Conservation (phyloP, 1,140 invertebrate genomes). For the Vanessa atalanta region DNA sequence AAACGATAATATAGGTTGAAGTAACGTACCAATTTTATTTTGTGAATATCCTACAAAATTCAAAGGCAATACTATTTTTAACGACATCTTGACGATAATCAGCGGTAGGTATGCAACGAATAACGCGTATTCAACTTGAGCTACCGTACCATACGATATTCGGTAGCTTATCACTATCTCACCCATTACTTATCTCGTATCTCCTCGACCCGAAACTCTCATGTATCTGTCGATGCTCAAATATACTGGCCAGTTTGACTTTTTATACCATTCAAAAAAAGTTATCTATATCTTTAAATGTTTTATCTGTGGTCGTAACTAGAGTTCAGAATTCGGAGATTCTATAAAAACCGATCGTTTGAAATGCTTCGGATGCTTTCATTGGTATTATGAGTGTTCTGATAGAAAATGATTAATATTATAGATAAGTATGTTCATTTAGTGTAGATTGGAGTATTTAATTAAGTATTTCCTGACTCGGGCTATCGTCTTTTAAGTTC, state of each 20-base stretch:
- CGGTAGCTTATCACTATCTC: slow-evolving; percentile 61
- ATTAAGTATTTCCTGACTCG: slow-evolving; percentile 4
- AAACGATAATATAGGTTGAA: no score
- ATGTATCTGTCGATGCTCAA: slow-evolving; percentile 67
- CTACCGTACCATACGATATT: slow-evolving; percentile 66
- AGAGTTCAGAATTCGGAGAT: slow-evolving; percentile 58
- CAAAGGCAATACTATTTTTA: slow-evolving; percentile 6
- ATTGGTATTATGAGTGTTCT: slow-evolving; percentile 23
- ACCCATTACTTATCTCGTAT: slow-evolving; percentile 72
- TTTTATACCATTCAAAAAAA: slow-evolving; percentile 59
- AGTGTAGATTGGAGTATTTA: slow-evolving; percentile 4
- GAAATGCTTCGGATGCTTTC: slow-evolving; percentile 47
- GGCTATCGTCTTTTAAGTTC: not conserved
- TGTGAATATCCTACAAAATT: not conserved
- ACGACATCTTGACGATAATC: slow-evolving; percentile 30
- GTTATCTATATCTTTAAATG: slow-evolving; percentile 27
- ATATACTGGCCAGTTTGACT: slow-evolving; percentile 56
- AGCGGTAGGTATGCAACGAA: slow-evolving; percentile 26
- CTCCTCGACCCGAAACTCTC: slow-evolving; percentile 47
- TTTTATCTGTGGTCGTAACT: slow-evolving; percentile 59
- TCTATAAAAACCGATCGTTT: slow-evolving; percentile 55
- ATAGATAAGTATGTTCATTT: slow-evolving; percentile 27
- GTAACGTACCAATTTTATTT: no score
- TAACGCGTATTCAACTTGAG: slow-evolving; percentile 48
- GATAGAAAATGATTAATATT: slow-evolving; percentile 27